Percentiles rank a stretch among this genome's conserved stretches.
Conservation (phyloP, 2,888 invertebrate species). For the Criorhina ranunculi region DNA sequence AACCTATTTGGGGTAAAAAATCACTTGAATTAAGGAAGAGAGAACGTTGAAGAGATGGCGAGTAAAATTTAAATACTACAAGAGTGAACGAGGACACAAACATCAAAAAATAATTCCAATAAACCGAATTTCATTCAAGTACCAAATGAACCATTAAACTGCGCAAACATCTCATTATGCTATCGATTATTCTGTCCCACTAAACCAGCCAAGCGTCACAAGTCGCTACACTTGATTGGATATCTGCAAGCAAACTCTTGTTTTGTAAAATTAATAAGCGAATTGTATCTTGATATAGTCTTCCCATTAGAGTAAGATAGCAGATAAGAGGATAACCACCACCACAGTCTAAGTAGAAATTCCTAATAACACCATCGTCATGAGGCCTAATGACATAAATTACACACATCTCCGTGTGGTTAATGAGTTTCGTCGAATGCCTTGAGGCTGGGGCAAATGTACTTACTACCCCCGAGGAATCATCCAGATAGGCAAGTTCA, state of each 20-base stretch:
- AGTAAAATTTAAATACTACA: no score
- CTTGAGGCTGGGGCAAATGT: slow-evolving; percentile 5
- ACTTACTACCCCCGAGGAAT: background rate
- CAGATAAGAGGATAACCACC: background rate
- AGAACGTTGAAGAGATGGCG: no score
- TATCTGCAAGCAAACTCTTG: background rate
- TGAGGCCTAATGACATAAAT: slow-evolving; percentile 36
- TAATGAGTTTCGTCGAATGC: slow-evolving; percentile 53
- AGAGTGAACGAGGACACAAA: no score
- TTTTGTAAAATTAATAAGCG: slow-evolving; percentile 19
- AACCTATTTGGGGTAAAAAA: no score
- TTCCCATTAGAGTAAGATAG: slow-evolving; percentile 1
- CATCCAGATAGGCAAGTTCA: slow-evolving; percentile 14
- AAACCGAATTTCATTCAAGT: no score
- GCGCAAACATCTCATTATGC: slow-evolving; percentile 12
- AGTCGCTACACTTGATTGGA: slow-evolving; percentile 15
- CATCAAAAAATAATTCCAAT: no score
- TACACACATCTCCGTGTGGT: slow-evolving; percentile 36
- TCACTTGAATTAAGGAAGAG: no score
- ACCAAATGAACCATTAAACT: background rate
- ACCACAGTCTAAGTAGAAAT: slow-evolving; percentile 30
- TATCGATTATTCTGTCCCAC: background rate
- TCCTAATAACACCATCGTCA: slow-evolving; percentile 41
- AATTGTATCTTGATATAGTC: background rate
- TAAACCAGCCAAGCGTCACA: background rate